Conservation (phyloP, 2,888 invertebrate genomes). For the Belgica antarctica region DNA sequence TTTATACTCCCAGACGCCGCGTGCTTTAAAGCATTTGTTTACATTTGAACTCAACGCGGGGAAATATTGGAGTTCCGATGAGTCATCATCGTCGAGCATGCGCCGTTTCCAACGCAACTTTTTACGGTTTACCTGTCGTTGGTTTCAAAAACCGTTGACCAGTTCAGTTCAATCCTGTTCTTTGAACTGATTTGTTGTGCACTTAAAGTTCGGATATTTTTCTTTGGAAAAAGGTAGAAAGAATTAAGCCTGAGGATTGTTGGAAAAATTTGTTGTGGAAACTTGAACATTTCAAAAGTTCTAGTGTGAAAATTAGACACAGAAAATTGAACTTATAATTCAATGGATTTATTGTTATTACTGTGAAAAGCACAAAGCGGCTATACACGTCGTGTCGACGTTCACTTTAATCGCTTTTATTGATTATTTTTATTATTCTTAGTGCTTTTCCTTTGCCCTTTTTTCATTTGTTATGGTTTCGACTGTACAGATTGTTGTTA, state of each 20-base stretch:
- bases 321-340: not conserved
- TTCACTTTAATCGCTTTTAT: not conserved
- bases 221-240: not conserved
- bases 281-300: no score
- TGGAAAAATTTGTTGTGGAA: not conserved
- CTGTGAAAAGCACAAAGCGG: not conserved
- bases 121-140: no score
- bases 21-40: slow-evolving; percentile 33
- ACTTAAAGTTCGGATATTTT: slow-evolving; percentile 1
- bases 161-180: slow-evolving; percentile 25
- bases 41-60: slow-evolving; percentile 28
- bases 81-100: slow-evolving; percentile 42
- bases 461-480: no score
- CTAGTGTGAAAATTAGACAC: no score
- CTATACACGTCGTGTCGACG: not conserved
- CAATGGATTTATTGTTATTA: not conserved
- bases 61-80: slow-evolving; percentile 29
- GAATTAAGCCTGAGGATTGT: not conserved
- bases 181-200: slow-evolving; percentile 39
- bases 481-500: no score
- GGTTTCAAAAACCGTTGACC: slow-evolving; percentile 13
- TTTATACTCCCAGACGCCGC: not conserved
- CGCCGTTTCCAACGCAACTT: slow-evolving; percentile 24
- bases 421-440: no score
- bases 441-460: no score